Evolutionary conservation across 2,888 invertebrate species (phyloP).

Genomic region (Scrobipalpa costella): DNA sequence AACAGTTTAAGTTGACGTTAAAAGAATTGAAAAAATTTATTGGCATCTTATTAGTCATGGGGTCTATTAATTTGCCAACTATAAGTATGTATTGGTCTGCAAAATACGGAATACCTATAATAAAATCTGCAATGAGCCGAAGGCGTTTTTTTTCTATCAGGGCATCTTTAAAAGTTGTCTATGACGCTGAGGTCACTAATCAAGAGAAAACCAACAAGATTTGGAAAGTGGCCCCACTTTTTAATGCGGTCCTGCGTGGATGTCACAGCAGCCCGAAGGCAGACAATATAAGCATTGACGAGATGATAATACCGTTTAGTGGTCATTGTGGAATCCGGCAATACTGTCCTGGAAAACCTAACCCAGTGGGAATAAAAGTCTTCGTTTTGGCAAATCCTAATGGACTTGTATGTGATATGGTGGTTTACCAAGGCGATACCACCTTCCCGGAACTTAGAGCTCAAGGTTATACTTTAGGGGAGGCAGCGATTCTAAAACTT

Average conservation of each 20-base stretch:
- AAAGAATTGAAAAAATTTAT: no score
- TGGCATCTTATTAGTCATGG: no score
- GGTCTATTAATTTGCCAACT: no score
- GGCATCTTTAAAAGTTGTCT: no score
- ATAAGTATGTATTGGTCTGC: no score
- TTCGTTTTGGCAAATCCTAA: slow-evolving; percentile 34
- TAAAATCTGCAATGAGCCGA: slow-evolving; percentile 23
- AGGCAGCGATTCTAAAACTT: slow-evolving; percentile 31
- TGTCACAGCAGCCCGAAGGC: slow-evolving; percentile 17
- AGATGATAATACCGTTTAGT: slow-evolving; percentile 36
- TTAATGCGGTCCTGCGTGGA: no score
- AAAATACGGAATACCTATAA: slow-evolving; percentile 24
- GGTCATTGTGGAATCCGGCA: slow-evolving; percentile 30
- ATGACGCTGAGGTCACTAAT: no score
- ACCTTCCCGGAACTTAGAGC: slow-evolving; percentile 27
- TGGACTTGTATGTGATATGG: slow-evolving; percentile 29
- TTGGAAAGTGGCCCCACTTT: no score
- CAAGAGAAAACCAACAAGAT: no score
- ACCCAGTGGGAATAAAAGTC: slow-evolving; percentile 34
- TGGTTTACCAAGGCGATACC: slow-evolving; percentile 33
- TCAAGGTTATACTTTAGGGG: slow-evolving; percentile 28
- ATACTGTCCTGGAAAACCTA: slow-evolving; percentile 34
- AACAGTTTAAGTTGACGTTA: no score
- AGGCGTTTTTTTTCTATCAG: slow-evolving; percentile 21
- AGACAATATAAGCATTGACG: slow-evolving; percentile 30